Evolutionary conservation across 2,797 vertebrate species (phyloP).

Genomic region (Sebastolobus altivelis): DNA sequence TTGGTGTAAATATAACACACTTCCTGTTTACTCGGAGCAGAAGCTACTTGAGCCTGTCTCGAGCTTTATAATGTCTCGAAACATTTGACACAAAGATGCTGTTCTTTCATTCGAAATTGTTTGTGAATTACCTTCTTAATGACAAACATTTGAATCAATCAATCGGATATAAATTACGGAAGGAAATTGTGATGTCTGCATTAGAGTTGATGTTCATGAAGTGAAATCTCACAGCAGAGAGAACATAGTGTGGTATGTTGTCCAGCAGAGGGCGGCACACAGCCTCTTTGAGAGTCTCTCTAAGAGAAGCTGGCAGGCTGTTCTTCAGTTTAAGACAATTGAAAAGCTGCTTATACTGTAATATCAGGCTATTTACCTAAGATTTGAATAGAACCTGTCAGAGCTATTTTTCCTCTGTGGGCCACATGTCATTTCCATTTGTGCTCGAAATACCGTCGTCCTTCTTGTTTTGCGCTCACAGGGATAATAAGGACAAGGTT

Average conservation of each 20-base stretch:
- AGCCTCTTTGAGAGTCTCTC: conserved; percentile 61
- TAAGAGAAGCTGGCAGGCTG: conserved; percentile 35
- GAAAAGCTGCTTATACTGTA: conserved; percentile 48
- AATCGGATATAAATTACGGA: not conserved
- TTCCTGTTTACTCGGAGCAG: conserved; percentile 68
- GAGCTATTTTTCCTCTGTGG: conserved; percentile 28
- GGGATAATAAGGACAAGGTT: conserved; percentile 51
- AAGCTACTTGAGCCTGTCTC: conserved; percentile 48
- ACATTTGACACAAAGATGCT: conserved; percentile 19
- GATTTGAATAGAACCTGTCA: conserved; percentile 31
- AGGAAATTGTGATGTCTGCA: not conserved
- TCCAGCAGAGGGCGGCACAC: conserved; percentile 79
- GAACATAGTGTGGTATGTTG: not conserved
- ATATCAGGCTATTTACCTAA: conserved; percentile 52
- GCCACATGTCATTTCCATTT: conserved; percentile 41
- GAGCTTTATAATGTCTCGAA: conserved; percentile 28
- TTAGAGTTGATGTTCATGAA: not conserved
- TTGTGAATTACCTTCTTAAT: not conserved
- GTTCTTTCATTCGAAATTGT: conserved; percentile 12
- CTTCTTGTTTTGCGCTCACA: conserved; percentile 35
- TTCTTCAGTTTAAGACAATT: conserved; percentile 44
- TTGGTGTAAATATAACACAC: conserved; percentile 74
- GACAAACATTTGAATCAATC: not conserved
- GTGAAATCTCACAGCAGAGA: not conserved
- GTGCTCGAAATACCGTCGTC: conserved; percentile 12